Evolutionary conservation across 2,888 invertebrate species (phyloP), one percentile per base, ranked within the genome.

Genomic region (Yponomeuta malinellus): DNA sequence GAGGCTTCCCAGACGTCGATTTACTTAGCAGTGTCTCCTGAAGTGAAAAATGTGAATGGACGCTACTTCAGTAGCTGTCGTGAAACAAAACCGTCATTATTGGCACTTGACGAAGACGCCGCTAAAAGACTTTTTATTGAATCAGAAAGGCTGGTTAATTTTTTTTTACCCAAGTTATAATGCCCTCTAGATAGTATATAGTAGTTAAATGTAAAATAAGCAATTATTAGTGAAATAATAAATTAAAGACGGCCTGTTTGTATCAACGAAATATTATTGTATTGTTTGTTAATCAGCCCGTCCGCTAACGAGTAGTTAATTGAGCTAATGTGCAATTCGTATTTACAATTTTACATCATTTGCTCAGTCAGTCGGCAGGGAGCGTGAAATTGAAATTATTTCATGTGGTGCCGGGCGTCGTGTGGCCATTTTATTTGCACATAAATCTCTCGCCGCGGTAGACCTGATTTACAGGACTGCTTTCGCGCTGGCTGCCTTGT

Each of bases 1-100:
- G 95, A 95, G 83, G 94, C 93, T 63, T 94, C 96, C 0, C 95
- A 95, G 81, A 94, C 95, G 0, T 86, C 94, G 29, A 85, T 96
- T 66, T 93, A 93, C 79, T 91, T 94, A 69, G 80, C 90, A 15
- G 89, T 89, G 23, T 79, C 90, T 5, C 94, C 95, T n/a, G 93
- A 93, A 64, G 83, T 96, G 31, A 85, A 91, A 63, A 87, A 93
- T 71, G 88, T 93, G 8, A 93, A 93, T 70, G 96, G 96, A 65
- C 92, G 93, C 82, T 95, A 95, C 82, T 95, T 95, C 77, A 93
- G 94, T 74, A 92, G 95, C 76, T 94, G 93, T 76, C 83, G 87
- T 72, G 88, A 92, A 75, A 83, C 79, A 43, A 86, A 89, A 69
- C 87, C 93, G n/a, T 89, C 94, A 0, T 87, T 89, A 63, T 78